phyloP scores from a whole-genome alignment of 1,140 invertebrate species.

The Hyles euphorbiae region DNA sequence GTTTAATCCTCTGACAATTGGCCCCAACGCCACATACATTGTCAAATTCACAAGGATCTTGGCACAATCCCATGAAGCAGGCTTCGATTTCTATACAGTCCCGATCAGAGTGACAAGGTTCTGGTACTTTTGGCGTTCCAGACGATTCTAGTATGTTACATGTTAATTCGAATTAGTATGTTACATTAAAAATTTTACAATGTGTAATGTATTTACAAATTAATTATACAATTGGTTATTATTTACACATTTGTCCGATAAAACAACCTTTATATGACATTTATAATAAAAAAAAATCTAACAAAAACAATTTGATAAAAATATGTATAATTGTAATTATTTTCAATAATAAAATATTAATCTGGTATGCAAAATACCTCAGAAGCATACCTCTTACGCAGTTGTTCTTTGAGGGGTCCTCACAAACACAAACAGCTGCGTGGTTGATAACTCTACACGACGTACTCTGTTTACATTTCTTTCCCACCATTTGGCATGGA shows the following conservation, averaged over 20 bases:
- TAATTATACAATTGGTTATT: slow-evolving; percentile 15
- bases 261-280: slow-evolving; percentile 33
- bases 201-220: slow-evolving; percentile 49
- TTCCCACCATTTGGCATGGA: slow-evolving; percentile 78
- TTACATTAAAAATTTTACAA: slow-evolving; percentile 36
- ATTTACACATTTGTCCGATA: slow-evolving; percentile 67
- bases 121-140: slow-evolving; percentile 79
- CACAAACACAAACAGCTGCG: slow-evolving; percentile 82
- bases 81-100: slow-evolving; percentile 85
- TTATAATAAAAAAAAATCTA: no score
- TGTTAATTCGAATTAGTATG: slow-evolving; percentile 64
- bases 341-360: not conserved
- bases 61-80: slow-evolving; percentile 83
- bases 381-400: slow-evolving; percentile 72
- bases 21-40: slow-evolving; percentile 82
- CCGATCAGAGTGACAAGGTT: slow-evolving; percentile 83
- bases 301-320: no score
- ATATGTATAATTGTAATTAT: not conserved
- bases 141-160: slow-evolving; percentile 79
- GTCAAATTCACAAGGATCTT: slow-evolving; percentile 84
- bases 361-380: slow-evolving; percentile 19
- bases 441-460: slow-evolving; percentile 83
- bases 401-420: slow-evolving; percentile 54
- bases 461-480: slow-evolving; percentile 81
- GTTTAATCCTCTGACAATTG: slow-evolving; percentile 83